These are phyloP conservation scores for Scophthalmus maximus DNA, from an alignment of 2,113 vertebrate species.

Conservation along the genomic window DNA sequence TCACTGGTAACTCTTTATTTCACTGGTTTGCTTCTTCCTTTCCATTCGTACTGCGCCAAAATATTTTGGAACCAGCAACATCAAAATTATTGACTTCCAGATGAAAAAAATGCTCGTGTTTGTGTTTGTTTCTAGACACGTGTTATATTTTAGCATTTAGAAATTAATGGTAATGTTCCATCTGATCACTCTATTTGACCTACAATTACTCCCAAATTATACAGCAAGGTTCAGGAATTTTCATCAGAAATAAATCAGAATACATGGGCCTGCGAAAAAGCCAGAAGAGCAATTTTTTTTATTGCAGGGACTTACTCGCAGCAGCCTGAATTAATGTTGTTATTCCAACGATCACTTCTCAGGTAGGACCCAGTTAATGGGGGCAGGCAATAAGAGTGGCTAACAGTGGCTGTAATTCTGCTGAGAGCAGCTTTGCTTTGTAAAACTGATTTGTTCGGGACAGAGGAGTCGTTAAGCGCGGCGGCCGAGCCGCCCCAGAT, in stretches of 20 bases:
- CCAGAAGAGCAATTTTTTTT: conserved; percentile 25
- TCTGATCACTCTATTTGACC: neutral
- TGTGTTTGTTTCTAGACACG: too few relatives aligned
- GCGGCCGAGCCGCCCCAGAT: conserved; percentile 52
- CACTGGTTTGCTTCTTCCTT: neutral
- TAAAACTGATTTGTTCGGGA: conserved; percentile 73
- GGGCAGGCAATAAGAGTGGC: conserved; percentile 66
- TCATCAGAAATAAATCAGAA: neutral
- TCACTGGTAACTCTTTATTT: too few relatives aligned
- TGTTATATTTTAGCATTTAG: neutral
- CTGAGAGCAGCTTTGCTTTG: conserved; percentile 70
- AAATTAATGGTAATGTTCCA: neutral
- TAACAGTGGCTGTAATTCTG: conserved; percentile 75
- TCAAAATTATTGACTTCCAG: neutral
- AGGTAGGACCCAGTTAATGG: conserved; percentile 71
- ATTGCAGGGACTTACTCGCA: conserved; percentile 39
- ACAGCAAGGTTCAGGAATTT: neutral
- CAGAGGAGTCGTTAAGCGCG: conserved; percentile 74
- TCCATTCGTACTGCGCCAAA: neutral
- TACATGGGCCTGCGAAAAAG: neutral
- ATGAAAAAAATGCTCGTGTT: too few relatives aligned
- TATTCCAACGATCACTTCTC: conserved; percentile 63
- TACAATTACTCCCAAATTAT: neutral
- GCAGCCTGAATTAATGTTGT: conserved; percentile 62
- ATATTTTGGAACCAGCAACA: neutral